phyloP scores from a whole-genome alignment of 2,797 vertebrate species.

The Sphaeramia orbicularis region DNA sequence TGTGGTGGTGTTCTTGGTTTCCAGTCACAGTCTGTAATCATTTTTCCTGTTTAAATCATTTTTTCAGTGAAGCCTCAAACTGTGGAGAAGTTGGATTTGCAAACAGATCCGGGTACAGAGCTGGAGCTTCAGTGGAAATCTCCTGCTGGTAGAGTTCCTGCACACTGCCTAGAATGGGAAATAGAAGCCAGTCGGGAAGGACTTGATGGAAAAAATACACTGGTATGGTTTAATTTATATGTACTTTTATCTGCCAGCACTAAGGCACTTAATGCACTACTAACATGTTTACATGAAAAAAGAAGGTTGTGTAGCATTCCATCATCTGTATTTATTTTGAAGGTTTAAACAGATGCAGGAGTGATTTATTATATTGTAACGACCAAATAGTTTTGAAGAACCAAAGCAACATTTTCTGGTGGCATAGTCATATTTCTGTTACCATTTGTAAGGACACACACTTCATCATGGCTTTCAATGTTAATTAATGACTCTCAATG shows the following conservation, averaged over 20 bases:
- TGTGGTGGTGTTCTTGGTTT: not conserved
- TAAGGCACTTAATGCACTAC: not conserved
- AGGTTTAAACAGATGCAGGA: not conserved
- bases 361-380: too few relatives aligned
- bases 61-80: slow-evolving; percentile 76
- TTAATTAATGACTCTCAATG: too few relatives aligned
- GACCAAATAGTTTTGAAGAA: too few relatives aligned
- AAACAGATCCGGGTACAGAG: slow-evolving; percentile 18
- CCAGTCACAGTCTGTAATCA: not conserved
- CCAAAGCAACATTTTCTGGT: not conserved
- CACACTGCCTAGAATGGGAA: slow-evolving; percentile 81
- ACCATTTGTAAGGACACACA: too few relatives aligned
- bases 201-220: slow-evolving; percentile 32
- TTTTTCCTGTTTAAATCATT: not conserved
- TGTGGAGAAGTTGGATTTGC: slow-evolving; percentile 45
- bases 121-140: slow-evolving; percentile 69
- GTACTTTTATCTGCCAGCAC: not conserved
- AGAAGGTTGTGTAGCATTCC: not conserved
- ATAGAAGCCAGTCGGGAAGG: slow-evolving; percentile 59
- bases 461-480: too few relatives aligned
- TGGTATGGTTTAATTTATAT: slow-evolving; percentile 39
- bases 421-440: too few relatives aligned
- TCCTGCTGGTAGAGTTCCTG: slow-evolving; percentile 62
- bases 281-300: not conserved
- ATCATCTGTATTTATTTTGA: not conserved